Conservation (phyloP, 2,113 vertebrate genomes). For the Eclectus roratus region DNA sequence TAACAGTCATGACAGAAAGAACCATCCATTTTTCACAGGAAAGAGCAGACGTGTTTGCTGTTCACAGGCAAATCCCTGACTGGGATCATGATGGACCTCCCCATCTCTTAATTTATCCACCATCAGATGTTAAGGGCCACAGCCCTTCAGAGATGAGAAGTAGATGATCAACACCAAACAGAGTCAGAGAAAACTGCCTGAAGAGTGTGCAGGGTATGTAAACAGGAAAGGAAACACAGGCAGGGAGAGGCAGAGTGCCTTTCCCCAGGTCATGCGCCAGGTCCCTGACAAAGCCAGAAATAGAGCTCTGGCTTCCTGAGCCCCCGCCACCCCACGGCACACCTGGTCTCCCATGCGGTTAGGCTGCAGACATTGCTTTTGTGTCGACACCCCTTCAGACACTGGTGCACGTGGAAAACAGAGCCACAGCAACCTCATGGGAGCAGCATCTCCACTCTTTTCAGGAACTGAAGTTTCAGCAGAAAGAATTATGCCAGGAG, state of each 20-base stretch:
- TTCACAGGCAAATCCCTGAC: background rate
- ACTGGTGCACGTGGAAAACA: background rate
- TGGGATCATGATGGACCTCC: background rate
- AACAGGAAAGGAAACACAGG: conserved; percentile 40
- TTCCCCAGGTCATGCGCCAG: conserved; percentile 11
- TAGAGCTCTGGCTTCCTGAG: conserved; percentile 41
- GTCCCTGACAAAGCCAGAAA: conserved; percentile 35
- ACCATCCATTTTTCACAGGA: background rate
- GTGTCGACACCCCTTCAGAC: background rate
- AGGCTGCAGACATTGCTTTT: background rate
- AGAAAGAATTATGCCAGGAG: background rate
- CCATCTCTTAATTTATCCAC: background rate
- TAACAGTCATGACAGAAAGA: background rate
- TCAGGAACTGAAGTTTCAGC: background rate
- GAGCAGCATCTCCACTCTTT: background rate
- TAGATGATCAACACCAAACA: background rate
- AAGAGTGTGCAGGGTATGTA: background rate
- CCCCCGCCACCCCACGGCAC: background rate
- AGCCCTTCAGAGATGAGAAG: background rate
- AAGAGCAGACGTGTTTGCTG: background rate
- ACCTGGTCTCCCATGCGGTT: background rate
- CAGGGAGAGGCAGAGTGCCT: conserved; percentile 2
- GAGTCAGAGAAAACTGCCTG: background rate
- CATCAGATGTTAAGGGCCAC: background rate
- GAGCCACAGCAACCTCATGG: background rate